These are phyloP conservation scores for Acanthoscelides obtectus DNA, from an alignment of 2,888 invertebrate genomes.

Conservation along the genomic window DNA sequence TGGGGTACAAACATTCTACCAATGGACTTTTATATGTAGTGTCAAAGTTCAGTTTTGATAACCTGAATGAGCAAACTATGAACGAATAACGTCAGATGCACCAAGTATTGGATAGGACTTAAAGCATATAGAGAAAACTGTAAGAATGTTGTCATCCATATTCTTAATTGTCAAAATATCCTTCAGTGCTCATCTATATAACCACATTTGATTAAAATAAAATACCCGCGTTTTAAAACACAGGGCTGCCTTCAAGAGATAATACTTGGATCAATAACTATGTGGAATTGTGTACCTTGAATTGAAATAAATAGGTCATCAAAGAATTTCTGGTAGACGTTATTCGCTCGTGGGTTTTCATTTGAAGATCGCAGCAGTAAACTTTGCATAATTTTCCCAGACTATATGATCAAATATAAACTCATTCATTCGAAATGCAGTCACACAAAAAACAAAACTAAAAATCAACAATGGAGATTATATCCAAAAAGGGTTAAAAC, in stretches of 20 bases:
- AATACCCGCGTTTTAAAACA: too few species aligned
- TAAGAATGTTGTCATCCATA: too few species aligned
- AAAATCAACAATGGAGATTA: conserved; percentile 26
- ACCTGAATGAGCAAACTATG: neutral
- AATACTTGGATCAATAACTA: too few species aligned
- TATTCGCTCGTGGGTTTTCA: neutral
- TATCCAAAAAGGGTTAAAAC: conserved; percentile 15
- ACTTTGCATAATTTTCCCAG: conserved; percentile 14
- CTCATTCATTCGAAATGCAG: conserved; percentile 1
- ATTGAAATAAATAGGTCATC: too few species aligned
- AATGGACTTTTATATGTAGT: neutral
- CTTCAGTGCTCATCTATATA: too few species aligned
- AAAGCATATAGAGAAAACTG: too few species aligned
- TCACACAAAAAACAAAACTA: conserved; percentile 28
- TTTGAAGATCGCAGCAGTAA: neutral
- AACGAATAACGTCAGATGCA: neutral
- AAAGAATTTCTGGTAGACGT: neutral
- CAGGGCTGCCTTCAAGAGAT: too few species aligned
- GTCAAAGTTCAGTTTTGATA: neutral
- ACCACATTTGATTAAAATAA: too few species aligned
- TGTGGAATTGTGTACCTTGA: too few species aligned
- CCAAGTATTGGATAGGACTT: neutral
- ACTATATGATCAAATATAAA: conserved; percentile 4
- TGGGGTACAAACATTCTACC: neutral
- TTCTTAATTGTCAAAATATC: too few species aligned